A percentile compares a stretch with the other conserved stretches of the same genome.
These are phyloP conservation scores for Hexactinellida sp. DNA, from an alignment of 37 sponge, comb jelly and placozoan genomes.

Conservation along the genomic window DNA sequence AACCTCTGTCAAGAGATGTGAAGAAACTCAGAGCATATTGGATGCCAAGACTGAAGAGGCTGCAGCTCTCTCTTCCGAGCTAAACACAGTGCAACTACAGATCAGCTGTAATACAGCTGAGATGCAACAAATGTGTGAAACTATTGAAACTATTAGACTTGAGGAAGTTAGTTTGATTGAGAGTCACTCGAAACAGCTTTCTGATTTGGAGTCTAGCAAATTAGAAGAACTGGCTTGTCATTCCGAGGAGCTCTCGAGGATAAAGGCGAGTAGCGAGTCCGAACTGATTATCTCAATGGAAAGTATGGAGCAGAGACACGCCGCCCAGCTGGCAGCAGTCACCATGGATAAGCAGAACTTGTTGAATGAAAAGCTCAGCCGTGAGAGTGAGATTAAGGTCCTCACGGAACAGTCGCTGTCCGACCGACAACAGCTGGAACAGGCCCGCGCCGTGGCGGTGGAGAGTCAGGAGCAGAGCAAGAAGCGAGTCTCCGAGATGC, in stretches of 20 bases:
- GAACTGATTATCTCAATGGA: neutral
- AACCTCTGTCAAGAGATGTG: neutral
- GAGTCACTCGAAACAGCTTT: neutral
- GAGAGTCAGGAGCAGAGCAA: neutral
- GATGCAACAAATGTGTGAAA: neutral
- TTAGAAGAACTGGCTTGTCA: neutral
- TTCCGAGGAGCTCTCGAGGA: neutral
- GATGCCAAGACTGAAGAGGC: neutral
- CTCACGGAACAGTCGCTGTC: neutral
- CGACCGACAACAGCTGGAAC: neutral
- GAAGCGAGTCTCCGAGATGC: neutral
- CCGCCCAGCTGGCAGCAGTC: neutral
- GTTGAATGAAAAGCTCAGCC: neutral
- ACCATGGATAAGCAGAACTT: neutral
- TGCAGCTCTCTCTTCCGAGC: neutral
- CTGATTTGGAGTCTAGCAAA: neutral
- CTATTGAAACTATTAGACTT: neutral
- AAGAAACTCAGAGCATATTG: neutral
- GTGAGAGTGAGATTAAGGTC: neutral
- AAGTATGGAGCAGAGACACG: neutral
- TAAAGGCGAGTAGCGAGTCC: neutral
- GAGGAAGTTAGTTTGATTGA: neutral
- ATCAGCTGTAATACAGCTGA: neutral
- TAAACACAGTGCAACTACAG: neutral
- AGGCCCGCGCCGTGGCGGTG: neutral